phyloP scores from a whole-genome alignment of 2,797 vertebrate species.

The Sebastes oblongus region DNA sequence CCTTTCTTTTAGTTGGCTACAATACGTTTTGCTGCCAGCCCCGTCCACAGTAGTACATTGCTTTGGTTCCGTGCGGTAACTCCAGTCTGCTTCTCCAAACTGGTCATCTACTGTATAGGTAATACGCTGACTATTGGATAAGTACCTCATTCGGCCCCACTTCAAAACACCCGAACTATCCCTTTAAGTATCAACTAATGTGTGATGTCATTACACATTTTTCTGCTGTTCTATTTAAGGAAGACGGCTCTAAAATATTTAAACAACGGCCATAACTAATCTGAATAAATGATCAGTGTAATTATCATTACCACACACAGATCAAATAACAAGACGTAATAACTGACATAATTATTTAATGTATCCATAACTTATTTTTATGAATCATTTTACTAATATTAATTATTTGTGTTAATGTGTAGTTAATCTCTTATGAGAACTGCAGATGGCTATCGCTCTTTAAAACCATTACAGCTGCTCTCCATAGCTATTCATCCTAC shows the following conservation, averaged over 20 bases:
- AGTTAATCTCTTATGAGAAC: constrained; percentile 1
- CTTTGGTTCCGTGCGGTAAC: not conserved
- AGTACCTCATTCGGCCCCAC: not conserved
- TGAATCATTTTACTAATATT: constrained; percentile 24
- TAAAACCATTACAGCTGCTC: not conserved
- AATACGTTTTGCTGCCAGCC: not conserved
- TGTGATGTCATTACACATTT: not conserved
- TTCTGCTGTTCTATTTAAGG: not conserved
- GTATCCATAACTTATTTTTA: constrained; percentile 14
- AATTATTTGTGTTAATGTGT: constrained; percentile 22
- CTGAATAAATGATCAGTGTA: constrained; percentile 5
- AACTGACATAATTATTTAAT: constrained; percentile 9
- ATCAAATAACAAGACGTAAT: constrained; percentile 16
- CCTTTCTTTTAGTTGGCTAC: too few relatives aligned
- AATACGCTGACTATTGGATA: too few relatives aligned
- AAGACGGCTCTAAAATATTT: constrained; percentile 24
- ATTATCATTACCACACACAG: constrained; percentile 10
- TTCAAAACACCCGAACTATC: not conserved
- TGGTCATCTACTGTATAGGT: not conserved
- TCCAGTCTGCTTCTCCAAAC: not conserved
- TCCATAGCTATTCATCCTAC: not conserved
- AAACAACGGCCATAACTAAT: not conserved
- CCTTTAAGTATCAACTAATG: not conserved
- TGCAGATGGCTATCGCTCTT: not conserved
- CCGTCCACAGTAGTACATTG: too few relatives aligned